These are phyloP conservation scores for Cyclargus thomasi DNA, from an alignment of 1,140 invertebrate species.

Conservation along the genomic window DNA sequence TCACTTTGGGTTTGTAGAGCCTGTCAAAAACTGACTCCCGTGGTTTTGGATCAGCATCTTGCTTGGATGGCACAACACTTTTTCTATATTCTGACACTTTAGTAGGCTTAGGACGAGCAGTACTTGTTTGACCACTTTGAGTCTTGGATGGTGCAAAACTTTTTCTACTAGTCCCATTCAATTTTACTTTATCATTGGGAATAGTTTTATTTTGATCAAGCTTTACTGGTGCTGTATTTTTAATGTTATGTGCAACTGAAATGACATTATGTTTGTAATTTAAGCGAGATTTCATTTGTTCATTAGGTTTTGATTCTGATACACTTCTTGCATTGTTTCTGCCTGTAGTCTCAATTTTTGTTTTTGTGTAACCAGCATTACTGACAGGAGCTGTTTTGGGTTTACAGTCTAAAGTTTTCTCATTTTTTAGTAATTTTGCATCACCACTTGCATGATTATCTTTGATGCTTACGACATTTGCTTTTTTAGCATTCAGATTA, in stretches of 20 bases:
- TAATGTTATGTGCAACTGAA: not conserved
- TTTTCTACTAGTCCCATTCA: not conserved
- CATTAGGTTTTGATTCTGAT: not conserved
- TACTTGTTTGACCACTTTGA: conserved; percentile 25
- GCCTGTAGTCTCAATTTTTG: not conserved
- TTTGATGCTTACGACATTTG: not conserved
- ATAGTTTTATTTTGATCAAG: not conserved
- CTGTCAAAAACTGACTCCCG: conserved; percentile 57
- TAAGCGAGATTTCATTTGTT: not conserved
- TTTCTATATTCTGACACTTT: conserved; percentile 29
- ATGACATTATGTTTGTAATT: not conserved
- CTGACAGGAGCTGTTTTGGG: not conserved
- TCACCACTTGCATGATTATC: conserved; percentile 17
- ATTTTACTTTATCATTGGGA: not conserved
- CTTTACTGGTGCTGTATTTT: not conserved
- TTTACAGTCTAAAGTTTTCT: not conserved
- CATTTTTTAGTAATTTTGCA: not conserved
- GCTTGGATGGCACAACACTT: conserved; percentile 26
- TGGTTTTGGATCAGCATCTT: conserved; percentile 16
- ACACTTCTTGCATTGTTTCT: not conserved
- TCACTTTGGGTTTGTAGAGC: conserved; percentile 56
- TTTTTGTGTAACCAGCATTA: not conserved
- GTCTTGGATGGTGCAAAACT: conserved; percentile 18
- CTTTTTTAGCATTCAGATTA: conserved; percentile 13
- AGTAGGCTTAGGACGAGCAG: conserved; percentile 19